Percentiles rank a stretch among this genome's conserved stretches.
phyloP scores from a whole-genome alignment of 2,888 invertebrate species.

The Bombyx huttoni region DNA sequence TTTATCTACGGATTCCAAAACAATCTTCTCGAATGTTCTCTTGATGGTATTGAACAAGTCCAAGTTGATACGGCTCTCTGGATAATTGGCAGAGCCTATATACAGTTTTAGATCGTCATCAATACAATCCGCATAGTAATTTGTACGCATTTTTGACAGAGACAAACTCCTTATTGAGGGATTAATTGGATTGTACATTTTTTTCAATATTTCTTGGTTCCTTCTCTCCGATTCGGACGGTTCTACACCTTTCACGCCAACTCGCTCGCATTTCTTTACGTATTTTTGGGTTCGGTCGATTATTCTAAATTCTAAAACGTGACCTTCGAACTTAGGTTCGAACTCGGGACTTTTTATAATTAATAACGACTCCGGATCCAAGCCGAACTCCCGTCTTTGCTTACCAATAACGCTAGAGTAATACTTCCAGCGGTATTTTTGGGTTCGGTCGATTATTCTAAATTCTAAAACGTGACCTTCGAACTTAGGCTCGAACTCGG shows the following conservation, averaged over 20 bases:
- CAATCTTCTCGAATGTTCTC: constrained; percentile 33
- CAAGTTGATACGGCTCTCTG: constrained; percentile 49
- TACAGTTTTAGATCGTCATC: constrained; percentile 55
- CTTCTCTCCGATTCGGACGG: neutral
- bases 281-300: constrained; percentile 30
- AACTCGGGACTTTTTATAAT: constrained; percentile 46
- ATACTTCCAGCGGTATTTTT: no score
- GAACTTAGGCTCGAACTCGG: constrained; percentile 40
- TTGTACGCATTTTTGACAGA: constrained; percentile 39
- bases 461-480: constrained; percentile 40
- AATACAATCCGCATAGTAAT: constrained; percentile 49
- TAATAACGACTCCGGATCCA: constrained; percentile 51
- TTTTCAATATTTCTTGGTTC: constrained; percentile 18
- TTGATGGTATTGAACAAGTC: constrained; percentile 37
- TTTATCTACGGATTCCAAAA: constrained; percentile 23
- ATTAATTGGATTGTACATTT: constrained; percentile 41
- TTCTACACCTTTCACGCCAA: constrained; percentile 20
- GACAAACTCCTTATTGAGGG: constrained; percentile 35
- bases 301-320: constrained; percentile 39
- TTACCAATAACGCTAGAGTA: constrained; percentile 59
- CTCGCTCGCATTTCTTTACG: constrained; percentile 12
- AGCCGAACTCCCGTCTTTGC: constrained; percentile 58
- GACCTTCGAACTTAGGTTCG: constrained; percentile 38
- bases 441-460: constrained; percentile 42
- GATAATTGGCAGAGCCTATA: constrained; percentile 49